Percentiles rank a stretch among this genome's conserved stretches.
Conservation (phyloP, 2,113 vertebrate species). For the Ondatra zibethicus region DNA sequence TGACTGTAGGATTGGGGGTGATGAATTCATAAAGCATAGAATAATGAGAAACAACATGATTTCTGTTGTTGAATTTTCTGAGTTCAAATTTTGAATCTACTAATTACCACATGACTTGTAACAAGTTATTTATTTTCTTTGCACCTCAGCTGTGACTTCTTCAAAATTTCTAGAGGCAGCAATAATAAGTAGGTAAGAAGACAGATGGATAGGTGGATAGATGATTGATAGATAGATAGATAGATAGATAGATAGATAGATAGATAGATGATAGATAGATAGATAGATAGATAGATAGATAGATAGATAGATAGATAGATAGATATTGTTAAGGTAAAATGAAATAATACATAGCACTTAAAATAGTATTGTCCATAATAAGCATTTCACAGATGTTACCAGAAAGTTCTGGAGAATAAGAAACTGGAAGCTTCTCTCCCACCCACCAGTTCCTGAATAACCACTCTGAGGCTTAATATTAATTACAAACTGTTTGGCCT, state of each 20-base stretch:
- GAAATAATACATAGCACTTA: neutral
- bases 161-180: neutral
- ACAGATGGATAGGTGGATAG: neutral
- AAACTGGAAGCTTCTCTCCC: too few species aligned
- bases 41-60: neutral
- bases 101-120: neutral
- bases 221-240: neutral
- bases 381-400: neutral
- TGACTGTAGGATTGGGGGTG: constrained; percentile 4
- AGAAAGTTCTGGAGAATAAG: neutral
- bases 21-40: neutral
- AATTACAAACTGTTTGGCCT: too few species aligned
- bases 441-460: too few species aligned
- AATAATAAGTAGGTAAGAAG: neutral
- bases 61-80: neutral
- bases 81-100: neutral
- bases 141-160: neutral
- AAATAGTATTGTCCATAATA: neutral
- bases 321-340: neutral
- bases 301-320: neutral
- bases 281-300: neutral
- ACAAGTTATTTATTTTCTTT: neutral
- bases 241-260: neutral
- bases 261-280: neutral
- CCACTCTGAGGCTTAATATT: too few species aligned